Evolutionary conservation across 1,140 invertebrate species (phyloP), one percentile per base, ranked within the genome.

Genomic region (Bombus haemorrhoidalis): DNA sequence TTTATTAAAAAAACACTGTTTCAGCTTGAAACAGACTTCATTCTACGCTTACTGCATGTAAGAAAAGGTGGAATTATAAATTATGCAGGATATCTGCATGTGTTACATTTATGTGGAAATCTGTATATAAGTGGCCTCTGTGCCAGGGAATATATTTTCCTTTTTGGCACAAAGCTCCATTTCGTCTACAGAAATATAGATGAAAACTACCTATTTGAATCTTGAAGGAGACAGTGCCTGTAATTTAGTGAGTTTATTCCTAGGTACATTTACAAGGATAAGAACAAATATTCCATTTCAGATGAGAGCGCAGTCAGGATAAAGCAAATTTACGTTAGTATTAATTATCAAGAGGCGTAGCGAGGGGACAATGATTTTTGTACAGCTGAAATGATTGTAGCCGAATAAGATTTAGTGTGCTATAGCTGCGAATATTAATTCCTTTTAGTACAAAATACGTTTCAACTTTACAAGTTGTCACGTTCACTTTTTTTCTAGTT

Each of bases 381-480:
- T 90, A 90, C 89, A 90, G 89, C 76, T 86, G 77, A 86, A 34
- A 81, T 34, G 73, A 75, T 85, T 47, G 75, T 86, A 87, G 71
- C 77, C 34, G 83, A 90, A 81, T 87, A 90, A 80, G 76, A 81
- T 90, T 90, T 80, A 89, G 77, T 83, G 83, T 90, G 89, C 89
- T 85, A 72, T 88, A 90, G 88, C 53, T 74, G 89, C 81, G 76
- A 83, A 75, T 73, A 74, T 90, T 83, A 71, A 82, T 89, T 89
- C 86, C 85, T 78, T 90, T 90, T 88, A 91, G 90, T 88, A 88
- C 89, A 91, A 91, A 90, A 85, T 83, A 59, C 85, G 89, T 86
- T 68, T 81, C 87, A 80, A 88, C 82, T 83, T 81, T 53, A 62
- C 86, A 64, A 82, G 86, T 84, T 86, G 89, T 85, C 72, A 85